Base-by-base conservation (phyloP, 2,113 vertebrate genomes). In the Amphiprion ocellaris region DNA sequence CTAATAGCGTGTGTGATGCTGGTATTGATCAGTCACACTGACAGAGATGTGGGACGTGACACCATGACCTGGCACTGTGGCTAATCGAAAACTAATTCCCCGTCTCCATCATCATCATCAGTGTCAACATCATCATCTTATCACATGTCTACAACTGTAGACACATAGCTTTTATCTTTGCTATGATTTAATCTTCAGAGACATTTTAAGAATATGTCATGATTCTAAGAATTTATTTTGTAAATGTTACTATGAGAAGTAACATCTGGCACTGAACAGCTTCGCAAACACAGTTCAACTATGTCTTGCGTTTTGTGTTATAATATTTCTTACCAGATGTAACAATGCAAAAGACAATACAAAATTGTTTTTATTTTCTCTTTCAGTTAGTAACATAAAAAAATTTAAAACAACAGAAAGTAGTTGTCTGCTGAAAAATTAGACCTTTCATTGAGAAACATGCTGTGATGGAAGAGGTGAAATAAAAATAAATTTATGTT, bases 71-170 rank as follows among this genome's bases (percentile, higher is more conserved):
- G 87, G 88, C 88, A 89, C 74, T 63, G 75, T 54, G 52, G 83
- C 85, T 90, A 89, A 93, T 93, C 92, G 90, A 93, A 93, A 93
- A 86, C 89, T 93, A 91, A 91, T 93, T 93, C 90, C 81, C 82
- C 5, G 33, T 83, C 90, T 84, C 81, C 61, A 81, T 83, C 87
- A 86, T 87, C 83, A 69, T 81, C 71, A 79, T 61, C 82, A 56
- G 79, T 74, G 11, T 70, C n/a, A 17, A 7, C 77, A 30, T 58
- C 62, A 56, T 55, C 55, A 47, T 77, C 70, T 28, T 50, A 47
- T 76, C 71, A 56, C 60, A 73, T 16, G 0, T 55, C 56, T 39
- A 19, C 28, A 72, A 72, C 65, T 59, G 37, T 44, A 62, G 17
- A 70, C 76, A 77, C 66, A 26, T 39, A 64, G 46, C 52, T 47